Percentiles rank a stretch among this genome's conserved stretches.
These are phyloP conservation scores for Chironomus riparius DNA, from an alignment of 2,888 invertebrate genomes.

Conservation along the genomic window DNA sequence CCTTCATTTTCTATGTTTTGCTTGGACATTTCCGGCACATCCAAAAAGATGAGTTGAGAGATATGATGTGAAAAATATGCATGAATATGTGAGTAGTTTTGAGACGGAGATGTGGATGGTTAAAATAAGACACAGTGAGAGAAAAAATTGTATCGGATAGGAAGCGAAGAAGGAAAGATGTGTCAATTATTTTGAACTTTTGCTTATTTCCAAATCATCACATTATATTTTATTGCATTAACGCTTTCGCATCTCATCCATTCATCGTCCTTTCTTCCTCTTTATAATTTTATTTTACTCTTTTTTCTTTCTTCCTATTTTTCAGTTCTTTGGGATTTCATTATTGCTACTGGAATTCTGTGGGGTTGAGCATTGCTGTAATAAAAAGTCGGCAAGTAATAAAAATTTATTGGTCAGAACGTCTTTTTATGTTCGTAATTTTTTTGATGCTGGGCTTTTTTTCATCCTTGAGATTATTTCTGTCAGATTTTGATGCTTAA, in stretches of 20 bases:
- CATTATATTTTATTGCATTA: slow-evolving; percentile 23
- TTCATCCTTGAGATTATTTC: background rate
- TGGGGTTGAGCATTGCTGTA: slow-evolving; percentile 22
- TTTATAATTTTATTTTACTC: background rate
- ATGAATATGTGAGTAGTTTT: too few relatives aligned
- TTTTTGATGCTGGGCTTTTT: background rate
- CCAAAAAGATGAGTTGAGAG: too few relatives aligned
- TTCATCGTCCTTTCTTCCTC: background rate
- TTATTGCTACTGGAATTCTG: slow-evolving; percentile 15
- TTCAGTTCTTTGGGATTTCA: slow-evolving; percentile 20
- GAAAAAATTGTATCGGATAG: background rate
- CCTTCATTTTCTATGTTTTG: background rate
- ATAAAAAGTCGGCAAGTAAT: slow-evolving; percentile 12
- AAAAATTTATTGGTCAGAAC: slow-evolving; percentile 18
- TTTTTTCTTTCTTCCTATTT: background rate
- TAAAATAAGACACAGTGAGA: background rate
- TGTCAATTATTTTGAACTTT: slow-evolving; percentile 26
- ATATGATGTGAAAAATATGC: too few relatives aligned
- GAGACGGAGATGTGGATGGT: background rate
- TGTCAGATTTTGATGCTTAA: too few relatives aligned
- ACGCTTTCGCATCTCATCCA: background rate
- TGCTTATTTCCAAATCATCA: slow-evolving; percentile 24
- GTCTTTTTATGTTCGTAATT: background rate
- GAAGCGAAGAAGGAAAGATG: background rate
- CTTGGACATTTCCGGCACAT: background rate